Conservation (phyloP, 1,140 invertebrate genomes). For the Tyrophagus putrescentiae region DNA sequence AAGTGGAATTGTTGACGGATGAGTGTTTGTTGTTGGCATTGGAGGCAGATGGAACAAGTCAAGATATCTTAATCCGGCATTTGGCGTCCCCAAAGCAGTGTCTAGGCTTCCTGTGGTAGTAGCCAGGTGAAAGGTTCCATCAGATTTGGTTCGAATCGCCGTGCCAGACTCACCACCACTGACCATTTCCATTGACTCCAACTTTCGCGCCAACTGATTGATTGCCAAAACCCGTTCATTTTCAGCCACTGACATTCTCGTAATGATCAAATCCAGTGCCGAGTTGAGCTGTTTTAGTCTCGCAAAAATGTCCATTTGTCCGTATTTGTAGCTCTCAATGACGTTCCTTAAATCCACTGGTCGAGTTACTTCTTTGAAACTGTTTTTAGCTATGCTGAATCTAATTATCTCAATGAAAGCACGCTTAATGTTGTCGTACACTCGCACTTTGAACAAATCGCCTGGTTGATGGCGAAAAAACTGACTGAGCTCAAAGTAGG, state of each 20-base stretch:
- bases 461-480: slow-evolving; percentile 2
- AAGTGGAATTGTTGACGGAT: not conserved
- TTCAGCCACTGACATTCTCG: not conserved
- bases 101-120: too few species aligned
- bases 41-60: not conserved
- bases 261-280: not conserved
- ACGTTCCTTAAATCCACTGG: slow-evolving; percentile 2
- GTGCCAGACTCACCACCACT: not conserved
- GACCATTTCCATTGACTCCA: not conserved
- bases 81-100: too few species aligned
- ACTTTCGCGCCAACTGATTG: not conserved
- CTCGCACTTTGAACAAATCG: not conserved
- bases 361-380: slow-evolving; percentile 7
- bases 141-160: not conserved
- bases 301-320: slow-evolving; percentile 10
- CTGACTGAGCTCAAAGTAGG: not conserved
- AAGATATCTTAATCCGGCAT: not conserved
- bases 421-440: slow-evolving; percentile 1
- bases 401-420: not conserved
- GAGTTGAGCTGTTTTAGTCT: not conserved
- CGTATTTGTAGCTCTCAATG: slow-evolving; percentile 14
- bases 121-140: too few species aligned
- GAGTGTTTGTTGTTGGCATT: not conserved
- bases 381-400: not conserved
- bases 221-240: slow-evolving; percentile 4